Evolutionary conservation across 2,888 invertebrate genomes (phyloP), one percentile per base, ranked within the genome.

Genomic region (Plutella xylostella): DNA sequence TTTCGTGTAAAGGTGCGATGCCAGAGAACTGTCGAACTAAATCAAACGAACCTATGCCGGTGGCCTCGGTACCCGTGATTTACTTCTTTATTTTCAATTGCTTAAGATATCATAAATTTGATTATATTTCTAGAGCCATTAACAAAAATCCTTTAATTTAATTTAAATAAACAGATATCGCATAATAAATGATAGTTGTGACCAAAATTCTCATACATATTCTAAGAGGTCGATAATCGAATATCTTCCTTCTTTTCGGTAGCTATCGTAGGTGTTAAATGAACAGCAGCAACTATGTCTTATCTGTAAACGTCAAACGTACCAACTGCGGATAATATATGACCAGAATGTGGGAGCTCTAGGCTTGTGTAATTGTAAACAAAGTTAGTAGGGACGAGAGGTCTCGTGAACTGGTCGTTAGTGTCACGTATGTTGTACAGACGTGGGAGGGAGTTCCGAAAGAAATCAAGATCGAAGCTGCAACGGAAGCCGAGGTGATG

Each of bases 401-500:
- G 35, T 37, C 37, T 19, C 3, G 21, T 14, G 18, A 15, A 33
- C n/a, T 37, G 37, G 39, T 44, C 12, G 20, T 5, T 30, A 19
- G 17, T 44, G 39, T 75, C 69, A 68, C 65, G 58, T 66, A 62
- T 48, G 43, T 60, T 53, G 47, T 41, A 41, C 43, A 61, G 65
- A 73, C 70, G 77, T 78, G 74, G 79, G 79, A 75, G 75, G 76
- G 72, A 47, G 47, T 51, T 45, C 65, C 65, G 63, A 69, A 70
- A 69, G 72, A 67, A 71, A 80, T 82, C 80, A 79, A 78, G 79
- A 80, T 79, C 63, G 61, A 57, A 60, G 69, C 65, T 74, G 74
- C 72, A 77, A 71, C 76, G 79, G 78, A 79, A 82, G 79, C 74
- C 43, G 63, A 70, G 71, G 76, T 80, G 78, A 82, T 80, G 77